Base-by-base conservation (phyloP, 2,113 vertebrate species). In the Neodon shergylaensis region DNA sequence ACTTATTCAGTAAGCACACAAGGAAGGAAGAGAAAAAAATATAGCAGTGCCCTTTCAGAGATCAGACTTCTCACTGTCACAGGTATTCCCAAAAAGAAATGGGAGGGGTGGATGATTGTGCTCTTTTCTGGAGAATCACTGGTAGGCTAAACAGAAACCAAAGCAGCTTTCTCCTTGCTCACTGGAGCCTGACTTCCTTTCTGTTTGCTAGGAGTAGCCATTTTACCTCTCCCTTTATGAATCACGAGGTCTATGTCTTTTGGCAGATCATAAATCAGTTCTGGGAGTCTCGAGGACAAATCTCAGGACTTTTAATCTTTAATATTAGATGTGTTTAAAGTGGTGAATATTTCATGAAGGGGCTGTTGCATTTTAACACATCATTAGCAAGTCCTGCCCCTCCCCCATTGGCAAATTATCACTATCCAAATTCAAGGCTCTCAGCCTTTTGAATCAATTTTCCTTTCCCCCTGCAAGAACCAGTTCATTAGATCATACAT, bases 201-300 rank as follows among this genome's bases (percentile, higher is more conserved):
- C 47, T 82, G 96, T 95, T 97, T 91, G 77, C 96, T 95, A 97
- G 97, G 79, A 91, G 97, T 97, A 97, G 91, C 95, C 94, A 92
- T 97, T 95, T 97, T 94, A 96, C 97, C 1, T 97, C 96, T 97
- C 52, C 96, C 13, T 26, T 98, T 99, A 99, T 98, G 98, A 99
- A 99, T 99, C 98, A 98, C 84, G 97, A 98, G 97, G 96, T 97
- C 98, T 98, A 98, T 98, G 96, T 98, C 97, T 98, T 98, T 95
- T 98, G 98, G 98, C 98, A 99, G 98, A 98, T 98, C 98, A 98
- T 99, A 99, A 99, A 99, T 99, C 99, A 99, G 97, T 94, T 97
- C 97, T 97, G 90, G 61, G 98, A 98, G 97, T 98, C 96, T 88
- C 88, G 96, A 97, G 98, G 98, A 99, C 98, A 98, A 98, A 98